Percentiles rank a stretch among this genome's conserved stretches.
Conservation (phyloP, 2,113 vertebrate species). For the Uropsilus gracilis region DNA sequence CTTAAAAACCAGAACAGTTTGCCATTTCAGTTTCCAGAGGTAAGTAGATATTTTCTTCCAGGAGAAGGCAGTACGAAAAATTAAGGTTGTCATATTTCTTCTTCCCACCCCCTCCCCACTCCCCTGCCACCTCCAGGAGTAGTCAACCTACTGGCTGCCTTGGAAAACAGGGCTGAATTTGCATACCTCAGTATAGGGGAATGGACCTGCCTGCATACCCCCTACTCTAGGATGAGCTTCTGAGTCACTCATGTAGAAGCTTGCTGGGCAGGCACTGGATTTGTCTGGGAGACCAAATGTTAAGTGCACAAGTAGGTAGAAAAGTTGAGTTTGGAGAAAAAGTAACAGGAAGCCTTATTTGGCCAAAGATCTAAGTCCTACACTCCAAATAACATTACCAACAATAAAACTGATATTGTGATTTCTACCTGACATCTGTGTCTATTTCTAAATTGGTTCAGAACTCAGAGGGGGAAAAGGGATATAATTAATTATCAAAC, state of each 20-base stretch:
- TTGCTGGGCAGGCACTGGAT: not conserved
- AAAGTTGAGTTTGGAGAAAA: not conserved
- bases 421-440: constrained; percentile 63
- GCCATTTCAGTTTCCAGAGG: not conserved
- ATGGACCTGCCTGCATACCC: not conserved
- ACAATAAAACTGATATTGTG: constrained; percentile 18
- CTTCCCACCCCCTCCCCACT: too few species aligned
- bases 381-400: not conserved
- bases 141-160: not conserved
- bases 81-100: not conserved
- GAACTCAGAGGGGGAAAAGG: constrained; percentile 44
- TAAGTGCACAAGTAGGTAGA: not conserved
- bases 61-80: not conserved
- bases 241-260: not conserved
- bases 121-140: too few species aligned
- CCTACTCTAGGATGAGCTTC: not conserved
- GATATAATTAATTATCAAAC: constrained; percentile 70
- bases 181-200: fast-evolving
- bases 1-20: not conserved
- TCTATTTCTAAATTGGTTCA: constrained; percentile 66
- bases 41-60: not conserved
- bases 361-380: not conserved
- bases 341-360: not conserved
- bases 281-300: not conserved
- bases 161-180: not conserved